Percentiles rank a stretch among this genome's conserved stretches.
Conservation (phyloP, 1,140 invertebrate genomes). For the Bombus vancouverensis region DNA sequence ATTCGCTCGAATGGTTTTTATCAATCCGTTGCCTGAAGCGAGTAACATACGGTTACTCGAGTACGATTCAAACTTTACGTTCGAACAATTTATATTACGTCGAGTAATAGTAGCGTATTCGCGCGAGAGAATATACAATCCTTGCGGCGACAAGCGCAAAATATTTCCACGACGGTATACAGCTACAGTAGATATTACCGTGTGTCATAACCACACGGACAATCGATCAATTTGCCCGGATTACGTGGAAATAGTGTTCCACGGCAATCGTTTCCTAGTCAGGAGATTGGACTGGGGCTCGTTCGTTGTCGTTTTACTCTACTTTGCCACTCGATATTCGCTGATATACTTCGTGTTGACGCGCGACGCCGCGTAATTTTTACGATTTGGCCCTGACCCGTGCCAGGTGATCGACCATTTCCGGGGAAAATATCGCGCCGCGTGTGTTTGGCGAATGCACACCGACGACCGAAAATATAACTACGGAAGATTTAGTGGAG, state of each 20-base stretch:
- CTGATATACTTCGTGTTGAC: conserved; percentile 20
- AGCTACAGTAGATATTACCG: not conserved
- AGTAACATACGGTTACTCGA: not conserved
- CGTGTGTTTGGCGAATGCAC: not conserved
- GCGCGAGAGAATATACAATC: not conserved
- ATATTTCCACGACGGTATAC: not conserved
- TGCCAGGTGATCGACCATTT: not conserved
- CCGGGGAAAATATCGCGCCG: too few relatives aligned
- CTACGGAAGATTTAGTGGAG: not conserved
- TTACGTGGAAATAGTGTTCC: conserved; percentile 43
- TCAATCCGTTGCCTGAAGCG: not conserved
- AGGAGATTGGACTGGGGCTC: conserved; percentile 14
- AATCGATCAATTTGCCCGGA: conserved; percentile 31
- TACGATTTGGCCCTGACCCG: not conserved
- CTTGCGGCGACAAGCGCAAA: not conserved
- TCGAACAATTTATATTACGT: conserved; percentile 3
- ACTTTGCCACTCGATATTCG: not conserved
- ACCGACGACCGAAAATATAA: not conserved
- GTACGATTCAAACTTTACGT: not conserved
- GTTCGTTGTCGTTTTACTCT: conserved; percentile 11
- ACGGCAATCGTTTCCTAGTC: conserved; percentile 4
- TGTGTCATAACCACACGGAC: not conserved
- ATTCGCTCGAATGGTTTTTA: not conserved
- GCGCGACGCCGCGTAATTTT: not conserved
- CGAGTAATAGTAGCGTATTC: not conserved